These are phyloP conservation scores for Colinus virginianus DNA, from an alignment of 2,113 vertebrate genomes.

Conservation along the genomic window DNA sequence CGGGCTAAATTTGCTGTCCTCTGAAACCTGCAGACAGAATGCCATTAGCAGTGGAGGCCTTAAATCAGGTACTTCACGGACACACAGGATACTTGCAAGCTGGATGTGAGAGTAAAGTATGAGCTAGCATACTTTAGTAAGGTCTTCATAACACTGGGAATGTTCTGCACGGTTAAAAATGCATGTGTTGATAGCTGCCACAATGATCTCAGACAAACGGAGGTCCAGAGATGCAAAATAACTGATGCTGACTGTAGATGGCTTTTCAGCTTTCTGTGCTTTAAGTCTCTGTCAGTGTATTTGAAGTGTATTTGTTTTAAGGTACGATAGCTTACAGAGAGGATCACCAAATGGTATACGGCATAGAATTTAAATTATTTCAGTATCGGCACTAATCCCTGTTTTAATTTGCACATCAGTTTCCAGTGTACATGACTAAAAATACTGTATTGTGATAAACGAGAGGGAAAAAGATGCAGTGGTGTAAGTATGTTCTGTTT, in stretches of 20 bases:
- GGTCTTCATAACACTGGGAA: background rate
- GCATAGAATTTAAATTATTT: slow-evolving; percentile 82
- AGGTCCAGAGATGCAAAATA: slow-evolving; percentile 8
- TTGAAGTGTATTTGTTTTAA: slow-evolving; percentile 72
- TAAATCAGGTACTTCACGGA: background rate
- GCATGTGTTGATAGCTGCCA: background rate
- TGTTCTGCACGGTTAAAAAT: background rate
- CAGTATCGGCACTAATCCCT: slow-evolving; percentile 81
- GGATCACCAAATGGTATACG: slow-evolving; percentile 78
- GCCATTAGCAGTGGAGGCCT: background rate
- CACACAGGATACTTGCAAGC: background rate
- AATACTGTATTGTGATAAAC: slow-evolving; percentile 83
- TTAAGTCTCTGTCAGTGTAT: slow-evolving; percentile 76
- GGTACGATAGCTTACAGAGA: slow-evolving; percentile 74
- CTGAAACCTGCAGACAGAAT: background rate
- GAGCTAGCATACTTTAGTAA: background rate
- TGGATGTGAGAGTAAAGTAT: accelerated
- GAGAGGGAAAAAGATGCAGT: slow-evolving; percentile 60
- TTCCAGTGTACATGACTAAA: slow-evolving; percentile 83
- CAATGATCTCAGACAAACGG: background rate
- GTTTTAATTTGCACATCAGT: slow-evolving; percentile 87
- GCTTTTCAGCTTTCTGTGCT: slow-evolving; percentile 73
- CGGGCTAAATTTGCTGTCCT: background rate
- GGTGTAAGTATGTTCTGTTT: slow-evolving; percentile 82
- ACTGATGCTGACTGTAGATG: slow-evolving; percentile 82